Evolutionary conservation across 2,797 vertebrate species (phyloP).

Genomic region (Pterois miles): DNA sequence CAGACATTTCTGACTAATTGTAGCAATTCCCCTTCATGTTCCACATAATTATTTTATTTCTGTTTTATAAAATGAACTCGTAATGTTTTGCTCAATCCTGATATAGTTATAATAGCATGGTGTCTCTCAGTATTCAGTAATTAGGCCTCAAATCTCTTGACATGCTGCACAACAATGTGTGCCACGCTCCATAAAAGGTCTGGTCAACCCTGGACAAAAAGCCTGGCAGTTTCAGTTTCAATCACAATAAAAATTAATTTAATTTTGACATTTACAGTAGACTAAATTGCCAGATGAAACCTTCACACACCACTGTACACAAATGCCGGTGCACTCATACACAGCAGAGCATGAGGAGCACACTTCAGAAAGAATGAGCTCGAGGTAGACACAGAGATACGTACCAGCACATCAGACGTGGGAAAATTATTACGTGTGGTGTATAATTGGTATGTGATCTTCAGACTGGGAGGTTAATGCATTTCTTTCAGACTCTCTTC

Average conservation of each 20-base stretch:
- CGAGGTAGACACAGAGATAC: constrained; percentile 3
- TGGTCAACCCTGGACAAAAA: background rate
- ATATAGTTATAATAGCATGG: background rate
- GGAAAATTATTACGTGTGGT: constrained; percentile 16
- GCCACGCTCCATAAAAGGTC: constrained; percentile 1
- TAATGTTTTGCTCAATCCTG: background rate
- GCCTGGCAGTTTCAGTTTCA: background rate
- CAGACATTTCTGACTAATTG: background rate
- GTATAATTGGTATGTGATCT: constrained; percentile 30
- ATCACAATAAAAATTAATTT: background rate
- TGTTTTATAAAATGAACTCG: background rate
- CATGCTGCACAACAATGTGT: background rate
- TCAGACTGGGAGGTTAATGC: constrained; percentile 37
- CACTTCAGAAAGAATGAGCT: constrained; percentile 12
- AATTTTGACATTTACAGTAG: background rate
- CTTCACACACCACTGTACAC: background rate
- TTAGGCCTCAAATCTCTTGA: background rate
- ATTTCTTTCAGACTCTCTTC: constrained; percentile 23
- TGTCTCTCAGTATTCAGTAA: background rate
- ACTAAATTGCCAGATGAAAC: background rate
- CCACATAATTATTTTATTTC: background rate
- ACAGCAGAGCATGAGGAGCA: background rate
- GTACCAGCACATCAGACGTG: background rate
- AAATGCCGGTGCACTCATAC: background rate
- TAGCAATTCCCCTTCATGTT: background rate